Evolutionary conservation across 1,140 invertebrate species (phyloP), one percentile per base, ranked within the genome.

Genomic region (Steinernema feltiae): DNA sequence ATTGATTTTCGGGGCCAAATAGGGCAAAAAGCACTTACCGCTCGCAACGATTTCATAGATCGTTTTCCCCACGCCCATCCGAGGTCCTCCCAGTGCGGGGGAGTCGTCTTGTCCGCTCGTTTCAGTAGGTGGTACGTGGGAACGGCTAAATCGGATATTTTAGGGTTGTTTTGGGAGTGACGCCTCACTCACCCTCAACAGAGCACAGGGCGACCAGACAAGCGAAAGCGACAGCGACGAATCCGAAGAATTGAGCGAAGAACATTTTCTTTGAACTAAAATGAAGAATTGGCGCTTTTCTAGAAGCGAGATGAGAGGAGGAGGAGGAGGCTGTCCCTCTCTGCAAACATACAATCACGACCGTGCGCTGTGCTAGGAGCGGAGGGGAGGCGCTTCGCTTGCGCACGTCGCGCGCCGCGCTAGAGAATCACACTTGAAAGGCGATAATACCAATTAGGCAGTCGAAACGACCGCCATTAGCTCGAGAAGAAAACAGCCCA

Each of bases 11-110:
- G 63, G 7, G 74, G 41, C 73, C 75, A 48, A 35, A 41, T 32
- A 41, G 46, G 48, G 77, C 41, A 32, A 74, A 32, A 53, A 32
- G 46, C 21, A 76, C 74, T 76, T 48, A 27, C 24, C 27, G 74
- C 74, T 21, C 12, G 32, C 27, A 63, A 46, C n/a, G n/a, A n/a
- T n/a, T n/a, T n/a, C n/a, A n/a, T n/a, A n/a, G 77, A 79, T 30
- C 77, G 77, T 73, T 78, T 78, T n/a, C 77, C 77, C 77, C 77
- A 78, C 0, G 78, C 77, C 77, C 77, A 78, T 27, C 77, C 77
- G 24, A 78, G 69, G 63, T 78, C 77, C 17, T 78, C 77, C 77
- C 77, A 78, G 27, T 78, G 78, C 29, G 77, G 77, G 18, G 76
- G 30, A 63, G 53, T 27, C 12, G 53, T 63, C 24, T 63, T 63